Conservation (phyloP, 2,797 vertebrate genomes). For the Halcyon chelicuti region DNA sequence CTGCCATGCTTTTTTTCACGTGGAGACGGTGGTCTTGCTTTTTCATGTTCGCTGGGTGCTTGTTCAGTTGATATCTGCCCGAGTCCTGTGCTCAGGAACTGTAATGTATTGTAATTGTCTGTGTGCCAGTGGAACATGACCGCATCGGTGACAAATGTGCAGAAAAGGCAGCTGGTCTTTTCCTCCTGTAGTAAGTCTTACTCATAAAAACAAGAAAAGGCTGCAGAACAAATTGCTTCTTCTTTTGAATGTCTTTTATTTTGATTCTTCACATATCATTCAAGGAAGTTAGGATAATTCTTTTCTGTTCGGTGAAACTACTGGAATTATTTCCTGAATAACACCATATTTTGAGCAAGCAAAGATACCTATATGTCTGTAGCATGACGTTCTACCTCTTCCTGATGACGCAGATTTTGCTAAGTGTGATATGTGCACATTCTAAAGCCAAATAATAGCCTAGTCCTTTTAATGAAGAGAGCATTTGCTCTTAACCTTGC, state of each 20-base stretch:
- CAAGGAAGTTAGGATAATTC: not conserved
- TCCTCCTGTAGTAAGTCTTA: not conserved
- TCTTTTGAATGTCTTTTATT: not conserved
- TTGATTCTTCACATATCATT: not conserved
- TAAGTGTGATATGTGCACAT: not conserved
- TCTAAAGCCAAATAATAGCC: not conserved
- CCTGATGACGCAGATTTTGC: not conserved
- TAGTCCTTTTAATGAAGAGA: not conserved
- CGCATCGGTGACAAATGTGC: not conserved
- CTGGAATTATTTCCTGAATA: not conserved
- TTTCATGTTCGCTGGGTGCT: not conserved
- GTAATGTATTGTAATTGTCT: fast-evolving
- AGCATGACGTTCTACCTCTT: not conserved
- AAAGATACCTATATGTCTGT: not conserved
- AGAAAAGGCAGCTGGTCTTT: not conserved
- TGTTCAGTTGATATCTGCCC: not conserved
- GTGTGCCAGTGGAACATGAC: not conserved
- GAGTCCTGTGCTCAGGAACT: not conserved
- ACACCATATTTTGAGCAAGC: not conserved
- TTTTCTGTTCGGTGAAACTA: not conserved
- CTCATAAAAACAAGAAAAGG: not conserved
- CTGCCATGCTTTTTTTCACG: not conserved
- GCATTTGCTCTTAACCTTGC: not conserved
- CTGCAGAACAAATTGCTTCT: not conserved
- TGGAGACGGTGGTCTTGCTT: not conserved